Percentiles rank a stretch among this genome's conserved stretches.
These are phyloP conservation scores for Amorpha juglandis DNA, from an alignment of 2,888 invertebrate species.

Conservation along the genomic window DNA sequence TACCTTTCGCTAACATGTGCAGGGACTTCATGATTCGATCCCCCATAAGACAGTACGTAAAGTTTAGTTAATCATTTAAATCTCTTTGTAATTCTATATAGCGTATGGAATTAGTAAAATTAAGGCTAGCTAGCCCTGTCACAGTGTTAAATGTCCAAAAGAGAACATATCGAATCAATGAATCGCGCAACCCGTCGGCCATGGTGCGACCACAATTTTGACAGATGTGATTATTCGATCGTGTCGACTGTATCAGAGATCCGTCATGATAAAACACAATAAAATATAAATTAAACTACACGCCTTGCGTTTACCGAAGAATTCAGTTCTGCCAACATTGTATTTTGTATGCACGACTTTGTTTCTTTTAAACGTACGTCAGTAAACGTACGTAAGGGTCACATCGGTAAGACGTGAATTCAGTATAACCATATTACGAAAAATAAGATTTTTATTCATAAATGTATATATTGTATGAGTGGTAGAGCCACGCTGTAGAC, in stretches of 20 bases:
- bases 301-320: neutral
- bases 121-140: neutral
- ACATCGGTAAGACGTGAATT: too few species aligned
- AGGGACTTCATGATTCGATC: neutral
- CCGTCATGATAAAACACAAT: constrained; percentile 26
- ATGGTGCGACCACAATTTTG: constrained; percentile 53
- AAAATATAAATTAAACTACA: constrained; percentile 23
- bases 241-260: constrained; percentile 43
- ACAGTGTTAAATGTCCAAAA: neutral
- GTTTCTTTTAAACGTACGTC: neutral
- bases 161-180: constrained; percentile 29
- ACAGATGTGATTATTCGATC: constrained; percentile 54
- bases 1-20: too few species aligned
- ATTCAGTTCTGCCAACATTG: neutral
- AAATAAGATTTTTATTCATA: neutral
- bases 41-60: too few species aligned
- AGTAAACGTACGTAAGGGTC: neutral
- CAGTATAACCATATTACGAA: too few species aligned
- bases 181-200: constrained; percentile 45
- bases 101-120: too few species aligned
- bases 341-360: constrained; percentile 1
- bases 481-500: too few species aligned
- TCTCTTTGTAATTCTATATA: neutral
- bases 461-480: neutral
- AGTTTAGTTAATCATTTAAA: too few species aligned